Base-by-base conservation (phyloP, 2,113 vertebrate species). In the Suncus etruscus region DNA sequence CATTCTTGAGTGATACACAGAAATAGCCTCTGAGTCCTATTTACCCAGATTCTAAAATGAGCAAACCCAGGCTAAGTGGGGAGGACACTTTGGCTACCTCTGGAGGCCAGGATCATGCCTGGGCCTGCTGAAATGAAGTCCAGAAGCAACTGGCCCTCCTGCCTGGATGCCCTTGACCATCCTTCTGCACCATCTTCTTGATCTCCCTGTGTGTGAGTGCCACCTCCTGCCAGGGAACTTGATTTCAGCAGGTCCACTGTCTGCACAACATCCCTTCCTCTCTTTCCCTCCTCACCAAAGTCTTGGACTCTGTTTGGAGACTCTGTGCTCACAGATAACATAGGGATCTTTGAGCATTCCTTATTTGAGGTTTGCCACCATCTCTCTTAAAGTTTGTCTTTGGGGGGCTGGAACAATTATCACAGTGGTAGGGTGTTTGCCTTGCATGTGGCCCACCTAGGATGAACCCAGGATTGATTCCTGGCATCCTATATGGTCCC, bases 1-100 rank as follows among this genome's bases (percentile, higher is more conserved):
- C 24, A 14, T 81, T 45, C 0, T 0, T 75, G 63, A 12, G 8
- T 6, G 1, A 8, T 31, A 2, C 22, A 29, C 10, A 51, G 27
- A 45, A 48, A 65, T 51, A 48, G 47, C 50, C 29, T 77, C 50
- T 31, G 27, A 80, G 48, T 70, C 27, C 0, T 39, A 24, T 74
- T 31, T 69, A 6, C n/a, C 20, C 63, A 74, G 72, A 66, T 11
- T 47, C 12, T 61, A 58, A 25, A 10, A 50, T 63, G 32, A 89
- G 47, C 31, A 81, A 75, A 1, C 51, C 9, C 18, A 51, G 39
- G 54, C 54, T 54, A 12, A 1, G 22, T 61, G 58, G 58, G 58
- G 2, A 61, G 65, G 27, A 29, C 65, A 4, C 22, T 65, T 65
- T 27, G 25, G 63, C 63, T 27, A 5, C 63, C 63, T 22, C 24